phyloP scores from a whole-genome alignment of 2,113 vertebrate genomes.

The Ophiodon elongatus region DNA sequence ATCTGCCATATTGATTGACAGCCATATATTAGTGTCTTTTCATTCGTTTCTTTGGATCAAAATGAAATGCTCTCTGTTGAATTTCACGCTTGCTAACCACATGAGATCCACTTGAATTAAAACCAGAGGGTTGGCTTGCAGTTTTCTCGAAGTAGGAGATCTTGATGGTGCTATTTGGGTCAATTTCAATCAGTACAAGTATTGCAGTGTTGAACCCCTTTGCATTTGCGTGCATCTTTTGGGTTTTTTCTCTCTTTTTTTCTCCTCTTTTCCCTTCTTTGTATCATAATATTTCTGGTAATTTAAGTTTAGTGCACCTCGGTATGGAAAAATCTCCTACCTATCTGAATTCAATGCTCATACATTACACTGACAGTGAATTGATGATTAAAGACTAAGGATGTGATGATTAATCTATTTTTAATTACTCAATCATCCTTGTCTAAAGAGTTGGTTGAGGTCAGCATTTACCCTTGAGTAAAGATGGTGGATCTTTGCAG shows the following conservation, averaged over 20 bases:
- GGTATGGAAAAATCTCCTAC: constrained; percentile 3
- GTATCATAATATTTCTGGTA: constrained; percentile 20
- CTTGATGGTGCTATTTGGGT: constrained; percentile 57
- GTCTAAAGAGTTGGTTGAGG: constrained; percentile 48
- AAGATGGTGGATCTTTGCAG: constrained; percentile 39
- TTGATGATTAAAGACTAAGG: constrained; percentile 57
- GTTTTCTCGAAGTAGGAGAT: constrained; percentile 53
- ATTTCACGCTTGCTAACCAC: constrained; percentile 55
- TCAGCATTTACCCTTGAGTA: constrained; percentile 37
- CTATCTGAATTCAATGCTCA: constrained; percentile 20
- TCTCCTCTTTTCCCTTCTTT: neutral
- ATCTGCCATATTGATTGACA: constrained; percentile 63
- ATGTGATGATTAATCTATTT: constrained; percentile 61
- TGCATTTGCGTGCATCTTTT: constrained; percentile 23
- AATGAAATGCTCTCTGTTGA: constrained; percentile 61
- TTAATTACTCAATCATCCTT: constrained; percentile 66
- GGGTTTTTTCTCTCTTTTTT: neutral
- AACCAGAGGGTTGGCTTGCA: constrained; percentile 47
- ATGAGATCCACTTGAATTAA: constrained; percentile 70
- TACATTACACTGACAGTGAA: constrained; percentile 52
- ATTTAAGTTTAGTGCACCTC: constrained; percentile 22
- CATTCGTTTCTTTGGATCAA: constrained; percentile 48
- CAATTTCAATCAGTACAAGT: constrained; percentile 75
- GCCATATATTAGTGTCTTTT: constrained; percentile 46
- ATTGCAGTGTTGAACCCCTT: constrained; percentile 36